Evolutionary conservation across 2,797 vertebrate genomes (phyloP).

Genomic region (Sebastes itinus): DNA sequence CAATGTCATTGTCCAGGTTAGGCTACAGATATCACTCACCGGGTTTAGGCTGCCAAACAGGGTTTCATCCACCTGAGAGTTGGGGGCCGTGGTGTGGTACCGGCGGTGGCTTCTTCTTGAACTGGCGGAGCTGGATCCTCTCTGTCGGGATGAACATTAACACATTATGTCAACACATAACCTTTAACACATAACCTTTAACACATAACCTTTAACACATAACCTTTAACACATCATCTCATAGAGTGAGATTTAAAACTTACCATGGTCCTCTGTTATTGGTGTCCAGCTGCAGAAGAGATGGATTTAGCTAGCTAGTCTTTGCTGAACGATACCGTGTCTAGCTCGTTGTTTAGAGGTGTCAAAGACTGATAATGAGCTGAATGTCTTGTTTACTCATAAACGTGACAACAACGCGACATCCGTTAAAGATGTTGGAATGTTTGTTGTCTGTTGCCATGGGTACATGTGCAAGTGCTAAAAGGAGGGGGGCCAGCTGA

Average conservation of each 20-base stretch:
- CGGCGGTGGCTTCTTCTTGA: slow-evolving; percentile 61
- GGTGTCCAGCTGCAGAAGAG: background rate
- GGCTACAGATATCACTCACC: slow-evolving; percentile 25
- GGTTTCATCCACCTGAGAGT: slow-evolving; percentile 85
- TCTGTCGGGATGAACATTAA: slow-evolving; percentile 59
- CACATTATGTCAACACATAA: background rate
- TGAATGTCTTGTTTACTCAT: background rate
- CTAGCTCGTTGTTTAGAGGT: background rate
- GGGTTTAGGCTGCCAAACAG: slow-evolving; percentile 80
- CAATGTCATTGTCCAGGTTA: background rate
- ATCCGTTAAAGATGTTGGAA: too few species aligned
- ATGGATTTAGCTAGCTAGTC: background rate
- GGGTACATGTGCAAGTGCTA: background rate
- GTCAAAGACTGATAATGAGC: background rate
- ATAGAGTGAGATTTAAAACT: background rate
- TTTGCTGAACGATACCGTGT: too few species aligned
- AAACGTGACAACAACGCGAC: too few species aligned
- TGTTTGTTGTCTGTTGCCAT: slow-evolving; percentile 54
- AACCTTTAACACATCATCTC: too few species aligned
- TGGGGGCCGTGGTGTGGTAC: slow-evolving; percentile 81
- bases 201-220: too few species aligned
- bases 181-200: too few species aligned
- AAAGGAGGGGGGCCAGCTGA: too few species aligned
- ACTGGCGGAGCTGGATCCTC: slow-evolving; percentile 41
- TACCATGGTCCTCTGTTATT: slow-evolving; percentile 42